These are phyloP conservation scores for Myzus persicae DNA, from an alignment of 1,140 invertebrate genomes.

Conservation along the genomic window DNA sequence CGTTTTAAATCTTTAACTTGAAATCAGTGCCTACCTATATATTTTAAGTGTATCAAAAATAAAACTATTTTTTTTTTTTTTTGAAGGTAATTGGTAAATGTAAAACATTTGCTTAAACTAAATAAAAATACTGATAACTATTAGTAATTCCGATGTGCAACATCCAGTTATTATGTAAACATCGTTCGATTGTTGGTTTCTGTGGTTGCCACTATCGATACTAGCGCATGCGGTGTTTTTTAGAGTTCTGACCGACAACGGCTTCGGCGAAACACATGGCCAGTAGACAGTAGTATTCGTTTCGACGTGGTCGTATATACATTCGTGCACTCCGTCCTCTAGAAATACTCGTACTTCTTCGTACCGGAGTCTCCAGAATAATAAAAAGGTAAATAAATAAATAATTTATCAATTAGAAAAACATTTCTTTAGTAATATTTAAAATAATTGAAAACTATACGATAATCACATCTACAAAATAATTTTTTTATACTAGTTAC, in stretches of 20 bases:
- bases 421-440: background rate
- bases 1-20: too few relatives aligned
- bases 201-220: conserved; percentile 24
- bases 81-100: background rate
- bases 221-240: background rate
- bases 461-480: background rate
- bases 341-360: background rate
- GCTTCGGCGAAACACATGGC: background rate
- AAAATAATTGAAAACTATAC: background rate
- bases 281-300: conserved; percentile 29
- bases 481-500: background rate
- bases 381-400: conserved; percentile 11
- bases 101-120: background rate
- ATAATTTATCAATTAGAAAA: background rate
- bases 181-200: conserved; percentile 20
- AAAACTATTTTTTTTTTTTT: background rate
- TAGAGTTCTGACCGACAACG: background rate
- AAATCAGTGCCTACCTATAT: background rate
- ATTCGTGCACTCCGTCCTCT: background rate
- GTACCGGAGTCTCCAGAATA: background rate
- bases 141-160: background rate
- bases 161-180: background rate
- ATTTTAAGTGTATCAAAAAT: background rate
- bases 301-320: background rate
- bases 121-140: background rate